phyloP scores from a whole-genome alignment of 2,888 invertebrate species.

The Agriopis aurantiaria region DNA sequence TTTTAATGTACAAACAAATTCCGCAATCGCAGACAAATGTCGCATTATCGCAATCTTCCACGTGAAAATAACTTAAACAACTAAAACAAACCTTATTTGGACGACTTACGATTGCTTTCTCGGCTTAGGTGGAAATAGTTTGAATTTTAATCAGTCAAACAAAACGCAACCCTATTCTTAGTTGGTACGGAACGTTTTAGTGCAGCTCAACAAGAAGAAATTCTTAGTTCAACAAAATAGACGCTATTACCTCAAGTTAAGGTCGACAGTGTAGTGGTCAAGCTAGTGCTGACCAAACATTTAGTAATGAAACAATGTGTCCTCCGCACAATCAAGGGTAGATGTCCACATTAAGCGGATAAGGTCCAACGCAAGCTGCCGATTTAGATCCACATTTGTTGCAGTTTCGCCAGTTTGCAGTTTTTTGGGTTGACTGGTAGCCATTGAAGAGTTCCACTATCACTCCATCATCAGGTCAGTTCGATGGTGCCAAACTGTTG shows the following conservation, averaged over 20 bases:
- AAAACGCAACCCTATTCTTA: slow-evolving; percentile 6
- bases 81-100: slow-evolving; percentile 23
- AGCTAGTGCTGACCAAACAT: slow-evolving; percentile 63
- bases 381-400: slow-evolving; percentile 2
- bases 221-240: slow-evolving; percentile 6
- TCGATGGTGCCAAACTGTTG: too few species aligned
- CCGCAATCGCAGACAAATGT: slow-evolving; percentile 44
- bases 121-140: not conserved
- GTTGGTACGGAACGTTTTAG: not conserved
- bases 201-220: not conserved
- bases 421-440: too few species aligned
- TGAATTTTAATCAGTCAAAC: not conserved
- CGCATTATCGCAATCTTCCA: slow-evolving; percentile 47
- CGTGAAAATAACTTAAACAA: slow-evolving; percentile 32
- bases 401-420: too few species aligned
- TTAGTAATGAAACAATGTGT: slow-evolving; percentile 70
- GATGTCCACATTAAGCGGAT: slow-evolving; percentile 58
- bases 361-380: slow-evolving; percentile 40
- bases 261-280: slow-evolving; percentile 29
- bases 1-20: slow-evolving; percentile 51
- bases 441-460: too few species aligned
- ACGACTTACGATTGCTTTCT: slow-evolving; percentile 13
- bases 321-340: slow-evolving; percentile 64
- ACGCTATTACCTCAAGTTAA: slow-evolving; percentile 24
- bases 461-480: too few species aligned